Base-by-base conservation (phyloP, 2,888 invertebrate genomes). In the Luperina nickerlii region DNA sequence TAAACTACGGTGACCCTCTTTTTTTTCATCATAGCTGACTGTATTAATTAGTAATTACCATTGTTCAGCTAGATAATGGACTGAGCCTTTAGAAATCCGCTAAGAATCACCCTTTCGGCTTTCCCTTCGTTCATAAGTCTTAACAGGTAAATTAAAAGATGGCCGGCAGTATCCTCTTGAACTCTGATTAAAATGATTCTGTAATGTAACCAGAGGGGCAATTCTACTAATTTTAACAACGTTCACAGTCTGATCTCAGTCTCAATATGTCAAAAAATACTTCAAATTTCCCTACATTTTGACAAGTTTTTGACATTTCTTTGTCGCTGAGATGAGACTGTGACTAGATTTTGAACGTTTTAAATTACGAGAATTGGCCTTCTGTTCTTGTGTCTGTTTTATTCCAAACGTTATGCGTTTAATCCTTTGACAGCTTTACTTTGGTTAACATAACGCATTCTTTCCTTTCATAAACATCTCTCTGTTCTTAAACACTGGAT, bases 141-240 rank as follows among this genome's bases (percentile, higher is more conserved):
- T 62, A 67, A 54, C 57, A 15, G 60, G 27, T 70, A 83, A 83
- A 83, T 83, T 54, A 78, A 71, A 78, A 69, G 32, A 82, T 60
- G 60, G 38, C 51, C n/a, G 24, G 24, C 42, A 13, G 27, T 60
- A 78, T 63, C 48, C 51, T 72, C 18, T 13, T 62, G 32, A 70
- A 54, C 27, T 27, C 51, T 66, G 65, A 70, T 83, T 77, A 66
- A 60, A 82, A 71, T 45, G 0, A 27, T 32, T 68, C 18, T 20
- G 24, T 54, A 38, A 38, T 57, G 62, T 62, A 62, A 32, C 57
- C 45, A 32, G n/a, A n/a, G n/a, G n/a, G n/a, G n/a, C n/a, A n/a
- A n/a, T n/a, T n/a, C n/a, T n/a, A n/a, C n/a, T n/a, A n/a, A n/a
- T n/a, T n/a, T n/a, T n/a, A n/a, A n/a, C n/a, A n/a, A n/a, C n/a